phyloP scores from a whole-genome alignment of 2,888 invertebrate species.

The Morinoia aosen region DNA sequence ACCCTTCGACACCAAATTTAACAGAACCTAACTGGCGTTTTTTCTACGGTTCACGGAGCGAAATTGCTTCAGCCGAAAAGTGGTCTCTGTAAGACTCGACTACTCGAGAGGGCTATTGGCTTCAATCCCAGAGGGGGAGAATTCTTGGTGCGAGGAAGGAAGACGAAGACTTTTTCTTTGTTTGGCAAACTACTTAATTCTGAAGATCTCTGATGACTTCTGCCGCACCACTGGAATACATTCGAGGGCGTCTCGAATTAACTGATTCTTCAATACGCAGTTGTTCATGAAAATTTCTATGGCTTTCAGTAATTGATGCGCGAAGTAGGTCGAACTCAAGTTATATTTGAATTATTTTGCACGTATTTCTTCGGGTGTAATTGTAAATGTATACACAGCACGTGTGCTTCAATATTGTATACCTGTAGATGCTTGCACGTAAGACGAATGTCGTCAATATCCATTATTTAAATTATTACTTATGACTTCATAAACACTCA shows the following conservation, averaged over 20 bases:
- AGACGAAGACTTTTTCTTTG: slow-evolving; percentile 10
- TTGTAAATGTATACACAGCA: not conserved
- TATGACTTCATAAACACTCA: not conserved
- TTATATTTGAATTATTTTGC: too few relatives aligned
- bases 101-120: not conserved
- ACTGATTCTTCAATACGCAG: not conserved
- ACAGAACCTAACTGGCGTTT: slow-evolving; percentile 32
- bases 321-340: not conserved
- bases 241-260: not conserved
- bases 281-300: not conserved
- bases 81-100: not conserved
- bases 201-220: slow-evolving; percentile 17
- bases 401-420: too few relatives aligned
- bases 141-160: not conserved
- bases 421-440: too few relatives aligned
- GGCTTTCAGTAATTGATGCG: not conserved
- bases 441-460: too few relatives aligned
- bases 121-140: not conserved
- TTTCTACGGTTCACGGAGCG: not conserved
- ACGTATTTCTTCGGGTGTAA: not conserved
- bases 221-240: not conserved
- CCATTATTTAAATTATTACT: not conserved
- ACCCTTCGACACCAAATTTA: slow-evolving; percentile 26
- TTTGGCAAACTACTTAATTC: slow-evolving; percentile 10
- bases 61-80: slow-evolving; percentile 7